These are phyloP conservation scores for Coreoperca whiteheadi DNA, from an alignment of 2,113 vertebrate species.

Conservation along the genomic window DNA sequence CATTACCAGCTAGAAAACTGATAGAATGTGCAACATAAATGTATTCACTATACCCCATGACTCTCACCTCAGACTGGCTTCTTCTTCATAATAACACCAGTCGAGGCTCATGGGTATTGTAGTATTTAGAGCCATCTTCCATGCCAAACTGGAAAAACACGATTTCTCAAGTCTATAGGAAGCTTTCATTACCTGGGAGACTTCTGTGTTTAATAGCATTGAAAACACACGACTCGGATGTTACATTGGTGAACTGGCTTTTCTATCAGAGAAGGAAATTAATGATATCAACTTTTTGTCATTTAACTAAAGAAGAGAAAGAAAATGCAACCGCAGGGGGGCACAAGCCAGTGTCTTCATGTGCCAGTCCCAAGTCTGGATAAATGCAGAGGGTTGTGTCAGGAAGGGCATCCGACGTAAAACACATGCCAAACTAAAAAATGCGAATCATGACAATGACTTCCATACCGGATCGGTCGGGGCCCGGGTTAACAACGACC, in stretches of 20 bases:
- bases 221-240: background rate
- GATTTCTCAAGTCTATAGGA: background rate
- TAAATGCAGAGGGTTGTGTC: too few relatives aligned
- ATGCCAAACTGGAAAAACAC: background rate
- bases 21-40: background rate
- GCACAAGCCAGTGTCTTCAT: too few relatives aligned
- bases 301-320: background rate
- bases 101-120: background rate
- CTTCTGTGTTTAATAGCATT: background rate
- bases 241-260: background rate
- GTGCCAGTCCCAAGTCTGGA: too few relatives aligned
- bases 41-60: background rate
- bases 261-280: constrained; percentile 3
- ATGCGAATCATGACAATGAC: too few relatives aligned
- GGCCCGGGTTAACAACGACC: too few relatives aligned
- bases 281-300: background rate
- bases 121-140: background rate
- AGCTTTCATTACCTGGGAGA: background rate
- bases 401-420: too few relatives aligned
- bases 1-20: background rate
- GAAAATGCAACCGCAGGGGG: too few relatives aligned
- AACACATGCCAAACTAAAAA: too few relatives aligned
- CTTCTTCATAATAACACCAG: background rate
- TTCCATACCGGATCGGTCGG: too few relatives aligned
- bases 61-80: background rate